A percentile compares a stretch with the other conserved stretches of the same genome.
These are phyloP conservation scores for Carapus acus DNA, from an alignment of 2,797 vertebrate genomes.

Conservation along the genomic window DNA sequence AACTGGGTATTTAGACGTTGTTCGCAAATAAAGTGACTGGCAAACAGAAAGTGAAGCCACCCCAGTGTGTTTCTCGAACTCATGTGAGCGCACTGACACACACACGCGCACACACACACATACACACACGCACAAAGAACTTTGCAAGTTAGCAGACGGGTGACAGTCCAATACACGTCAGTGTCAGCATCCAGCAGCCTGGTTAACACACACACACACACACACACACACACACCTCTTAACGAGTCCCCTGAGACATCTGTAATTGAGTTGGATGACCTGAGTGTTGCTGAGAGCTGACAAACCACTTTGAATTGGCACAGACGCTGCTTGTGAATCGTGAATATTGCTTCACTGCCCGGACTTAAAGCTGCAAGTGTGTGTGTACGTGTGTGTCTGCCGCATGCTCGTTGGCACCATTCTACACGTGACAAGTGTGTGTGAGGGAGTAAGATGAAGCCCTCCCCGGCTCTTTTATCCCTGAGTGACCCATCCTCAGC, in stretches of 20 bases:
- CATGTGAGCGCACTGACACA: no score
- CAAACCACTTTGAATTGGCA: neutral
- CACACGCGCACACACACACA: no score
- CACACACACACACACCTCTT: constrained; percentile 6
- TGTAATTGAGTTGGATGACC: constrained; percentile 19
- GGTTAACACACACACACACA: neutral
- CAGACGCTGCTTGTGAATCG: neutral
- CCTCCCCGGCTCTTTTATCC: constrained; percentile 28
- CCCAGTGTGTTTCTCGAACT: no score
- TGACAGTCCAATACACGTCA: neutral
- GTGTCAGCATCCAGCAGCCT: neutral
- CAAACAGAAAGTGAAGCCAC: no score
- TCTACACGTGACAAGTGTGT: constrained; percentile 17
- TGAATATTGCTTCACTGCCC: no score
- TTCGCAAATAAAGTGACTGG: constrained; percentile 7
- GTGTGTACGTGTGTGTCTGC: no score
- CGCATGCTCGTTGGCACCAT: constrained; percentile 11
- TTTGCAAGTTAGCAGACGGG: no score
- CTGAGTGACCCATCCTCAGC: constrained; percentile 31
- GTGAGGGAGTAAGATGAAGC: constrained; percentile 33
- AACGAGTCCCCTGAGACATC: constrained; percentile 15
- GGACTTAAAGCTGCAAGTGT: no score
- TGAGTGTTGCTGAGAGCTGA: constrained; percentile 8
- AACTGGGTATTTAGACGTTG: constrained; percentile 25
- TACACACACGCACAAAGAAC: neutral